Base-by-base conservation (phyloP, 2,888 invertebrate species). In the Diarsia mendica region DNA sequence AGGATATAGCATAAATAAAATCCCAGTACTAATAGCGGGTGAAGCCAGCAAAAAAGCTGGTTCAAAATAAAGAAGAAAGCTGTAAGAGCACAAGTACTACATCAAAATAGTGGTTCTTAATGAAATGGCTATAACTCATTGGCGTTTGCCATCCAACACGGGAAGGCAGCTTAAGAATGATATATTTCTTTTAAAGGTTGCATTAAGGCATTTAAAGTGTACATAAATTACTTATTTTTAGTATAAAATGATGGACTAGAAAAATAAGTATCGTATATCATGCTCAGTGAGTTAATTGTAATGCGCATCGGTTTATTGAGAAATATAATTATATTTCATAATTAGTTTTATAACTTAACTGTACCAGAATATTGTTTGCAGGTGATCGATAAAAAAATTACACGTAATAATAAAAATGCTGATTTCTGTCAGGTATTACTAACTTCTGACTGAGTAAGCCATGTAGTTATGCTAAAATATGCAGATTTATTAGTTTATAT, bases 191-290 rank as follows among this genome's bases (percentile, higher is more conserved):
- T 66, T 73, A 83, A 83, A 84, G 80, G 73, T 66, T 74, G 77
- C 73, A 80, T 63, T 80, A 80, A 55, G 33, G 77, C 70, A 71
- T 80, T 71, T 69, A 61, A 83, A 83, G 49, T 73, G 65, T 63
- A 70, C 80, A 83, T 83, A 84, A 80, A 83, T 83, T 77, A 80
- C 58, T 77, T 67, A 64, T 74, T 67, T 78, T 78, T 64, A 55
- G 44, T 67, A 60, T 6, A 61, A 67, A 68, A 77, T 77, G 82
- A 82, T 82, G 69, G 9, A 83, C 84, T 73, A 83, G 70, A 71
- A 71, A 70, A 63, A 63, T 77, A 68, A 73, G 65, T 39, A 60
- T 65, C 65, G 68, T 79, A 44, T 58, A 83, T 83, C 61, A 82
- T 68, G 67, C 63, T 68, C 58, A 48, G 70, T 79, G 72, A 75